Base-by-base conservation (phyloP, 2,888 invertebrate species). In the Drosophila macrospina region DNA sequence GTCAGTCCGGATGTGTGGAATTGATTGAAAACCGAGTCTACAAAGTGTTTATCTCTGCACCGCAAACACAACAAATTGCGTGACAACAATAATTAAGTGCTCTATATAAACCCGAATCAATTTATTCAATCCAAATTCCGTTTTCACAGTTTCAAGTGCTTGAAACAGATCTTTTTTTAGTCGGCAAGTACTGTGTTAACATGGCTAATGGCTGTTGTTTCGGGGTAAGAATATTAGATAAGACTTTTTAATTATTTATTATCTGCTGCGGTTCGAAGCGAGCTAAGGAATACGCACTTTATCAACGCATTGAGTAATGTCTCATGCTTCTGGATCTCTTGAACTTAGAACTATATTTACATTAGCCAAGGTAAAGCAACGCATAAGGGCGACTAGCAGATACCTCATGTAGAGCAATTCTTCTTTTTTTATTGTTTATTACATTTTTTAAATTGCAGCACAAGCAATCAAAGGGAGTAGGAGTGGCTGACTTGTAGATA, bases 221-320 rank as follows among this genome's bases (percentile, higher is more conserved):
- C n/a, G 11, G 47, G 30, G 37, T 30, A 47, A 16, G 24, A 20
- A 34, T 28, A 34, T 39, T 16, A 68, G 81, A 88, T 82, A 82
- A 79, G 76, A 82, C 48, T 63, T 51, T 69, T 79, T 74, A 86
- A 88, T 86, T 82, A 88, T 75, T 75, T 62, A 51, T 67, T 69
- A 62, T 81, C 66, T 34, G 5, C 45, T n/a, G n/a, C n/a, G n/a
- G n/a, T n/a, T 34, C n/a, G 28, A 13, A 28, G 26, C 16, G 0
- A 39, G 39, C 11, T 34, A 15, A 11, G 24, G 32, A 42, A 42
- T 32, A 48, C 55, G 45, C 47, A 52, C 30, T 39, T 75, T 75
- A 70, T 63, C 54, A 37, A 28, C 6, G 10, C 13, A 42, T 37
- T 66, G 28, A 37, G 39, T 4, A 51, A 45, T 13, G n/a, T 5